Conservation (phyloP, 2,113 vertebrate genomes). For the Neofelis nebulosa region DNA sequence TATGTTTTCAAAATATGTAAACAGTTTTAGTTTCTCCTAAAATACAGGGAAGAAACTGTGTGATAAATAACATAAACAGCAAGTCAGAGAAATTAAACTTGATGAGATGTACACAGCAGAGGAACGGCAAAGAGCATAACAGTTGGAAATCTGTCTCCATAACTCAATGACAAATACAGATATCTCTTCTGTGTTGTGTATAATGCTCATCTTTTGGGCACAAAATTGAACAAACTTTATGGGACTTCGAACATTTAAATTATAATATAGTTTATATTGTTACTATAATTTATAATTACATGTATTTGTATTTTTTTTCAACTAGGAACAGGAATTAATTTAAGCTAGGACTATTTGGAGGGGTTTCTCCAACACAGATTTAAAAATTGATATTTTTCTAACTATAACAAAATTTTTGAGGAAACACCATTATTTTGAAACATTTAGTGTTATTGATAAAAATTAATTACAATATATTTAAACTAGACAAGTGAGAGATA, state of each 20-base stretch:
- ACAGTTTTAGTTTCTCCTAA: neutral
- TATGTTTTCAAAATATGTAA: neutral
- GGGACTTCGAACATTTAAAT: neutral
- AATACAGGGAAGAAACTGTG: neutral
- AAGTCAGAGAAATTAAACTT: slow-evolving; percentile 40
- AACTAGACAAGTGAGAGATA: neutral
- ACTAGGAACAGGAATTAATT: neutral
- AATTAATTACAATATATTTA: neutral
- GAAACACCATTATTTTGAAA: neutral
- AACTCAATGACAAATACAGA: neutral
- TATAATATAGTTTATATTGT: neutral
- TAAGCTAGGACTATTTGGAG: neutral
- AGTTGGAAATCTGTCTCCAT: neutral
- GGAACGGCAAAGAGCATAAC: neutral
- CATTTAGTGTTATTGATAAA: neutral
- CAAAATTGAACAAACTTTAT: neutral
- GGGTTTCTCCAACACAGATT: neutral
- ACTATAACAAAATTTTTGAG: neutral
- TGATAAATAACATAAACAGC: slow-evolving; percentile 17
- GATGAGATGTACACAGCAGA: neutral
- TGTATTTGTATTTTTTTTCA: neutral
- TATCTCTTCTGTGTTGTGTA: neutral
- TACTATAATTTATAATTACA: neutral
- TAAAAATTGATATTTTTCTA: neutral
- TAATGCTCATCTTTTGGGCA: neutral